A percentile compares a stretch with the other conserved stretches of the same genome.
These are phyloP conservation scores for Pithys albifrons DNA, from an alignment of 2,113 vertebrate species.

Conservation along the genomic window DNA sequence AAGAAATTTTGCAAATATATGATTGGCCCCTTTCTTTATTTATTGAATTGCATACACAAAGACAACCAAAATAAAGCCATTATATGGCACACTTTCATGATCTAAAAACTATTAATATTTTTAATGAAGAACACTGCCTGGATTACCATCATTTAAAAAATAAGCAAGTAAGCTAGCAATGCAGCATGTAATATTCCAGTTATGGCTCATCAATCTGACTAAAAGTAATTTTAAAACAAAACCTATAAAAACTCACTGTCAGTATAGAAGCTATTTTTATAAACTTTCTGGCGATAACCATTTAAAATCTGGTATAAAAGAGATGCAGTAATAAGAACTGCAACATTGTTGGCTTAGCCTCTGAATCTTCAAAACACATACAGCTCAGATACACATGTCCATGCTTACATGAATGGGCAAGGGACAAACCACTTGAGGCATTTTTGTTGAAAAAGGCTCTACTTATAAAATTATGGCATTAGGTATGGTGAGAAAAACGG, in stretches of 20 bases:
- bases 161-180: not conserved
- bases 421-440: not conserved
- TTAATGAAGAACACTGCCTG: not conserved
- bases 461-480: not conserved
- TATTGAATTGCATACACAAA: not conserved
- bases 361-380: not conserved
- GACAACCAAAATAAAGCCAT: not conserved
- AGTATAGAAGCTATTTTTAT: not conserved
- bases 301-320: not conserved
- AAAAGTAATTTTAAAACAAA: conserved; percentile 1
- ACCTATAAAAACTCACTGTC: not conserved
- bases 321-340: not conserved
- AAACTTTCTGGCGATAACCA: not conserved
- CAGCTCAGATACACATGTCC: not conserved
- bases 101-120: not conserved
- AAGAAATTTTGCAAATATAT: not conserved
- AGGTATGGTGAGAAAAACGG: not conserved
- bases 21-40: accelerated
- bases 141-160: not conserved
- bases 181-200: not conserved
- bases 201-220: conserved; percentile 17
- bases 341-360: not conserved
- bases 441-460: not conserved
- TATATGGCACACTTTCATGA: not conserved
- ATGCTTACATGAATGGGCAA: not conserved